Percentiles rank a stretch among this genome's conserved stretches.
phyloP scores from a whole-genome alignment of 1,140 invertebrate genomes.

The Cyphomyrmex costatus region DNA sequence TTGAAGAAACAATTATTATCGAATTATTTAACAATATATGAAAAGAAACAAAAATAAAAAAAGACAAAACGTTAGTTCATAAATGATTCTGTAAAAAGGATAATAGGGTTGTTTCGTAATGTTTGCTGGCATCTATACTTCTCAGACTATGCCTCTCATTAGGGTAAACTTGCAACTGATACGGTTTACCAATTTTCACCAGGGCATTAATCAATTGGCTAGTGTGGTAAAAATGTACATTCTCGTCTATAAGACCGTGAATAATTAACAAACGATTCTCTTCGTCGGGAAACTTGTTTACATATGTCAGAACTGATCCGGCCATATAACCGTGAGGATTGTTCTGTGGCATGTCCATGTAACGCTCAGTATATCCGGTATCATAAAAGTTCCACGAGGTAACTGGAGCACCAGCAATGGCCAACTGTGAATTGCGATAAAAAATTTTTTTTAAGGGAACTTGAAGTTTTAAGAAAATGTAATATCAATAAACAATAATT shows the following conservation, averaged over 20 bases:
- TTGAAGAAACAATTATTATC: conserved; percentile 25
- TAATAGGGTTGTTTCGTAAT: conserved; percentile 97
- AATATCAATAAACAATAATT: not conserved
- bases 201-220: conserved; percentile 96
- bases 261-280: conserved; percentile 98
- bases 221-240: conserved; percentile 99
- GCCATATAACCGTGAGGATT: conserved; percentile 93
- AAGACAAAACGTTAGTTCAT: conserved; percentile 56
- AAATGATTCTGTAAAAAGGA: conserved; percentile 96
- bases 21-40: conserved; percentile 47
- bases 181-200: conserved; percentile 96
- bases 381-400: conserved; percentile 97
- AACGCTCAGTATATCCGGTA: conserved; percentile 98
- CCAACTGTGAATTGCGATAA: conserved; percentile 87
- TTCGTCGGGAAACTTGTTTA: conserved; percentile 96
- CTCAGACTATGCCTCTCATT: conserved; percentile 97
- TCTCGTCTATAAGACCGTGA: conserved; percentile 99
- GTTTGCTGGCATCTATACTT: conserved; percentile 97
- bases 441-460: not conserved
- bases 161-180: conserved; percentile 97
- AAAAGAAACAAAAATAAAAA: conserved; percentile 1
- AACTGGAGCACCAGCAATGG: conserved; percentile 98
- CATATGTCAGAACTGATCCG: conserved; percentile 92
- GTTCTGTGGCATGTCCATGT: conserved; percentile 96
- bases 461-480: not conserved